phyloP scores from a whole-genome alignment of 2,113 vertebrate species.

The Gallinago undulata region DNA sequence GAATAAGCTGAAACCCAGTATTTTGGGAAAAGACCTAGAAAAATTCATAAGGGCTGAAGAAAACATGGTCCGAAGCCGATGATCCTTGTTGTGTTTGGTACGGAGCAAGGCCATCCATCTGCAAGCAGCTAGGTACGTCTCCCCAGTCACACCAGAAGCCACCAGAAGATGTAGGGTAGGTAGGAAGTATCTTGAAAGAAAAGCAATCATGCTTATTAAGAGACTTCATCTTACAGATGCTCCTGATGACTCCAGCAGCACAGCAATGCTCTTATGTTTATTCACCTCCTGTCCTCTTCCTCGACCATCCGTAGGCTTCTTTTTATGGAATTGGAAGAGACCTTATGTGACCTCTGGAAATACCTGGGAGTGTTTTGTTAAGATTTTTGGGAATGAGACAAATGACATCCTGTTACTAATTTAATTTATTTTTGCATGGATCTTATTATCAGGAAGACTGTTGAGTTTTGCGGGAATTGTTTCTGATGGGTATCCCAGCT shows the following conservation, averaged over 20 bases:
- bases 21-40: not conserved
- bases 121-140: not conserved
- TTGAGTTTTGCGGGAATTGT: not conserved
- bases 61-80: not conserved
- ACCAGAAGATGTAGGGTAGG: not conserved
- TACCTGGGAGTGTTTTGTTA: not conserved
- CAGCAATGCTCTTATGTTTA: not conserved
- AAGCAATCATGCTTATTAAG: not conserved
- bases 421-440: not conserved
- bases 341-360: not conserved
- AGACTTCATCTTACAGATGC: not conserved
- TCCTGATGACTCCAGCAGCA: not conserved
- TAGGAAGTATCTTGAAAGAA: not conserved
- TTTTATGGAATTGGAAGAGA: not conserved
- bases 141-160: not conserved
- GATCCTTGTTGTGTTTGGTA: not conserved
- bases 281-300: not conserved
- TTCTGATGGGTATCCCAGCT: not conserved
- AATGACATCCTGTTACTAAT: not conserved
- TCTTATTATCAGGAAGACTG: not conserved
- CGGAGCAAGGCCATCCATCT: not conserved
- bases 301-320: not conserved
- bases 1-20: not conserved
- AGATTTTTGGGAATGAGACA: not conserved
- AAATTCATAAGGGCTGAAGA: not conserved